These are phyloP conservation scores for Ectropis grisescens DNA, from an alignment of 1,140 invertebrate genomes.

Conservation along the genomic window DNA sequence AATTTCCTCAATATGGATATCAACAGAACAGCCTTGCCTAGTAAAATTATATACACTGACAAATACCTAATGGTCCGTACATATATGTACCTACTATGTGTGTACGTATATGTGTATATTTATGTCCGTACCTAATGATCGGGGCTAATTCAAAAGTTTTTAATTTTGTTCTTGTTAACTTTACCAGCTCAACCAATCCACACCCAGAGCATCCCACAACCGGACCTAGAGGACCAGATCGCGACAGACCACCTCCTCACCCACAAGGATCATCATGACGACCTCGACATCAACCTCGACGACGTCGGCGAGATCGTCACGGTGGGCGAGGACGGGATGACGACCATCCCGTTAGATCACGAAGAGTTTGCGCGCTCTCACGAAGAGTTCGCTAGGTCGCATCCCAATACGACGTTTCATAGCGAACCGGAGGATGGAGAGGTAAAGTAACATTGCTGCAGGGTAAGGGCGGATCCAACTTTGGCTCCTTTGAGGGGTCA, in stretches of 20 bases:
- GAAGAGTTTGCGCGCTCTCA: constrained; percentile 56
- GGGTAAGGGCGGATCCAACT: too few species aligned
- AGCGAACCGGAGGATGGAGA: constrained; percentile 49
- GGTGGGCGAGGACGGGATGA: constrained; percentile 43
- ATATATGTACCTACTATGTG: too few species aligned
- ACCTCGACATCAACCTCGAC: constrained; percentile 27
- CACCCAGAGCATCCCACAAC: constrained; percentile 11
- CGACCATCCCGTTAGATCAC: constrained; percentile 41
- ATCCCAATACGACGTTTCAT: constrained; percentile 66
- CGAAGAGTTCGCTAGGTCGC: constrained; percentile 59
- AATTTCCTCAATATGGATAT: too few species aligned
- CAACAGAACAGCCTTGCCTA: too few species aligned
- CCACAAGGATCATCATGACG: constrained; percentile 23
- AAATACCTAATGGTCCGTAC: too few species aligned
- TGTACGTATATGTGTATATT: too few species aligned
- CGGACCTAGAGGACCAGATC: constrained; percentile 51
- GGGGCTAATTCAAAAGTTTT: too few species aligned
- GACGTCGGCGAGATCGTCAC: constrained; percentile 50
- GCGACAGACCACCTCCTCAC: constrained; percentile 41
- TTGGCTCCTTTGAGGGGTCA: too few species aligned
- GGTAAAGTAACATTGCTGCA: too few species aligned
- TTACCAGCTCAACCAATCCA: constrained; percentile 35
- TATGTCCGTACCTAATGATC: too few species aligned
- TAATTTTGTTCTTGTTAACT: too few species aligned
- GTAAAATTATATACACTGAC: too few species aligned